Conservation (phyloP, 1,140 invertebrate genomes). For the Trypoxylus dichotomus region DNA sequence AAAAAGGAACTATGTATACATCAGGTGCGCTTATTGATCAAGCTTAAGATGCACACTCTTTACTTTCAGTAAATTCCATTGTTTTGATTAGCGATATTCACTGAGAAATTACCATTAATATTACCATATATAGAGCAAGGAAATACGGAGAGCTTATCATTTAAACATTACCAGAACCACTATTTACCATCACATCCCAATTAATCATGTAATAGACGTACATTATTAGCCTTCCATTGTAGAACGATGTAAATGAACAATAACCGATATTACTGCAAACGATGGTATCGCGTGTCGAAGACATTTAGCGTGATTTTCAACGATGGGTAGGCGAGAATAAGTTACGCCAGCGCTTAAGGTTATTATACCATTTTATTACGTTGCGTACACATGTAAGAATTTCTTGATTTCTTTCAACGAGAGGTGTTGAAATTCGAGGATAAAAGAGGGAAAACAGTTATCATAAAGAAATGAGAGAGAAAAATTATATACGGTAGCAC, state of each 20-base stretch:
- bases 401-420: not conserved
- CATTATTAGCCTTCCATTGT: slow-evolving; percentile 42
- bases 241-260: slow-evolving; percentile 39
- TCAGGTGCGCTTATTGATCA: no score
- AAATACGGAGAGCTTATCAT: no score
- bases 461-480: no score
- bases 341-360: not conserved
- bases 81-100: no score
- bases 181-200: slow-evolving; percentile 35
- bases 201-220: slow-evolving; percentile 44
- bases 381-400: not conserved
- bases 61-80: no score
- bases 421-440: not conserved
- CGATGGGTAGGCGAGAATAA: slow-evolving; percentile 1
- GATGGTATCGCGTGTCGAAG: slow-evolving; percentile 38
- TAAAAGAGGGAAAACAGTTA: no score
- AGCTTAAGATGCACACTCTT: no score
- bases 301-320: not conserved
- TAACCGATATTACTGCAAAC: slow-evolving; percentile 40
- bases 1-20: no score
- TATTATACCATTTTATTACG: not conserved
- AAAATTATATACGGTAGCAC: no score
- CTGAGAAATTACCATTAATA: no score
- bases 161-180: not conserved
- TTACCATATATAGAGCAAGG: no score